Conservation (phyloP, 2,113 vertebrate genomes). For the Hippocampus guttulatus region DNA sequence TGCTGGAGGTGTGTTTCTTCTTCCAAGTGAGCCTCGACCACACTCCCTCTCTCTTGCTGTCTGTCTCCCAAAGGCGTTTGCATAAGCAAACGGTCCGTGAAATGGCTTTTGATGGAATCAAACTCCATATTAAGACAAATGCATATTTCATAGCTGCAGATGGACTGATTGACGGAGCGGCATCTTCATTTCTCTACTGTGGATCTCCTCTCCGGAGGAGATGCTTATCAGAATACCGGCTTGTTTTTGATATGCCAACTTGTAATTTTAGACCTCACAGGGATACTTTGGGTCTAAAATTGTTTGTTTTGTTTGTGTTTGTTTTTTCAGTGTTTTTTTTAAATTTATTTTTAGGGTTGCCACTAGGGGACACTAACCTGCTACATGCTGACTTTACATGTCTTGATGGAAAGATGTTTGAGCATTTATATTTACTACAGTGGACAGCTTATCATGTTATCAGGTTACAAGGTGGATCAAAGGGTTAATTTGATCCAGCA, state of each 20-base stretch:
- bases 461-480: too few species aligned
- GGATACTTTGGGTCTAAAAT: background rate
- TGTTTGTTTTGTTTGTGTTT: background rate
- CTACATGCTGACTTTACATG: constrained; percentile 24
- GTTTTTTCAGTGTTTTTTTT: background rate
- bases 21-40: constrained; percentile 16
- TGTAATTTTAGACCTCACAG: constrained; percentile 5
- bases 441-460: too few species aligned
- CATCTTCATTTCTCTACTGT: constrained; percentile 45
- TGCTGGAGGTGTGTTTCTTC: constrained; percentile 30
- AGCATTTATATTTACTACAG: background rate
- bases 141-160: constrained; percentile 50
- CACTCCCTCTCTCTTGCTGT: constrained; percentile 18
- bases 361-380: constrained; percentile 56
- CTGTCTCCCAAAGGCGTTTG: constrained; percentile 47
- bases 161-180: constrained; percentile 48
- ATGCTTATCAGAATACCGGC: constrained; percentile 45
- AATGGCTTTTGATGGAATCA: constrained; percentile 58
- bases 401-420: constrained; percentile 3
- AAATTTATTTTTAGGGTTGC: background rate
- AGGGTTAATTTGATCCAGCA: too few species aligned
- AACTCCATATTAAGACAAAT: constrained; percentile 61
- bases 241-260: constrained; percentile 29
- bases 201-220: constrained; percentile 14
- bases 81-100: constrained; percentile 61